phyloP scores from a whole-genome alignment of 1,140 invertebrate species.

The Helicoverpa zea region DNA sequence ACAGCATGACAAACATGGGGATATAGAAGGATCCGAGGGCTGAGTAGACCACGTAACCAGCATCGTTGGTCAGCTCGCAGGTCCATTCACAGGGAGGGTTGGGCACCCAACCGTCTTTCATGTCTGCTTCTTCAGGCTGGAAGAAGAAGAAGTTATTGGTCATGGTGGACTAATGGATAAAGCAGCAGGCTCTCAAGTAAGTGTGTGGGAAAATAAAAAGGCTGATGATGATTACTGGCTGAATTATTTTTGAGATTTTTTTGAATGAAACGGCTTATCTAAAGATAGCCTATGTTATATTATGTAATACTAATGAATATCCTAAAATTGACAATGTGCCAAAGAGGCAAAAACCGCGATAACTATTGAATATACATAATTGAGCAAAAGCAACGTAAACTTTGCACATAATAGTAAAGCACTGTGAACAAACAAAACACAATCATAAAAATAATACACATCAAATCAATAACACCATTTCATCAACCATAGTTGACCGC shows the following conservation, averaged over 20 bases:
- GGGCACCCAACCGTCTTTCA: constrained; percentile 65
- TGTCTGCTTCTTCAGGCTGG: constrained; percentile 68
- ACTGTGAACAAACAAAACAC: too few species aligned
- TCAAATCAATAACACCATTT: neutral
- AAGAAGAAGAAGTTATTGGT: neutral
- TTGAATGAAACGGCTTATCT: too few species aligned
- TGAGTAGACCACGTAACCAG: constrained; percentile 94
- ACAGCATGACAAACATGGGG: constrained; percentile 98
- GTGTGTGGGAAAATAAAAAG: neutral
- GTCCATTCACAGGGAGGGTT: constrained; percentile 92
- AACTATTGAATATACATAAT: too few species aligned
- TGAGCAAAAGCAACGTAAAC: too few species aligned
- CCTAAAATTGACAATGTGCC: too few species aligned
- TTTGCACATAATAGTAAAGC: too few species aligned
- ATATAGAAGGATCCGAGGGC: constrained; percentile 98
- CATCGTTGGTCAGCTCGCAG: constrained; percentile 96
- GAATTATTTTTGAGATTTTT: too few species aligned
- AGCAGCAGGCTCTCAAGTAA: neutral
- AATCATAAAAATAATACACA: too few species aligned
- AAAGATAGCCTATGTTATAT: too few species aligned
- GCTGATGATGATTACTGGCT: neutral
- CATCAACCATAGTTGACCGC: neutral
- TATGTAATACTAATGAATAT: too few species aligned
- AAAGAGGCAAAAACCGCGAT: too few species aligned
- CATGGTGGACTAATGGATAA: neutral